These are phyloP conservation scores for Thera obeliscata DNA, from an alignment of 2,888 invertebrate species.

Conservation along the genomic window DNA sequence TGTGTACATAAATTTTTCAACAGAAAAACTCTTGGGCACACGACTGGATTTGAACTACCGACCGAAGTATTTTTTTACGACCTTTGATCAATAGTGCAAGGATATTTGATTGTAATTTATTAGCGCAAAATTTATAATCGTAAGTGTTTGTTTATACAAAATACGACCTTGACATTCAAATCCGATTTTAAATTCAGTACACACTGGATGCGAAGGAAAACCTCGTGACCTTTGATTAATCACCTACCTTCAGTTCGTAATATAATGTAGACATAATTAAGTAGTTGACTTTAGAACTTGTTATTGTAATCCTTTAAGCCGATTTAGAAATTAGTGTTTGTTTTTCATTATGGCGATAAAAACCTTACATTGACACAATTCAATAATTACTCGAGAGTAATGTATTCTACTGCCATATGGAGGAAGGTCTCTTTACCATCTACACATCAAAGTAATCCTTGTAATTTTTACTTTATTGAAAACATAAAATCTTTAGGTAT, in stretches of 20 bases:
- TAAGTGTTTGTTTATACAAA: background rate
- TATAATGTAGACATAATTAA: background rate
- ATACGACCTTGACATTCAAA: conserved; percentile 12
- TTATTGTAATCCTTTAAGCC: conserved; percentile 16
- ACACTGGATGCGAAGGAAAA: conserved; percentile 1
- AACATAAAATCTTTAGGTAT: too few relatives aligned
- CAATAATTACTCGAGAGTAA: background rate
- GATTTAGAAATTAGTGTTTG: conserved; percentile 7
- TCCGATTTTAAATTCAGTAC: conserved; percentile 1
- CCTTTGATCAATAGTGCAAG: conserved; percentile 1
- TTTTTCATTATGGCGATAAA: conserved; percentile 14
- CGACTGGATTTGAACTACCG: too few relatives aligned
- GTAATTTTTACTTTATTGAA: background rate
- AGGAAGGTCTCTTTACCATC: background rate
- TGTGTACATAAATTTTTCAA: too few relatives aligned
- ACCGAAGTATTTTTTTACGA: too few relatives aligned
- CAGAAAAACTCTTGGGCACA: too few relatives aligned
- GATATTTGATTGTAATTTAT: conserved; percentile 11
- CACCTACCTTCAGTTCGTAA: background rate
- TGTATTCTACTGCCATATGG: background rate
- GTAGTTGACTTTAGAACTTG: background rate
- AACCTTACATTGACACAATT: conserved; percentile 13
- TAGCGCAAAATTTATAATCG: background rate
- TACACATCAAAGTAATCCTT: background rate
- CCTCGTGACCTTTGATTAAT: conserved; percentile 13